Base-by-base conservation (phyloP, 1,140 invertebrate genomes). In the Pseudomyrmex dendroicus region DNA sequence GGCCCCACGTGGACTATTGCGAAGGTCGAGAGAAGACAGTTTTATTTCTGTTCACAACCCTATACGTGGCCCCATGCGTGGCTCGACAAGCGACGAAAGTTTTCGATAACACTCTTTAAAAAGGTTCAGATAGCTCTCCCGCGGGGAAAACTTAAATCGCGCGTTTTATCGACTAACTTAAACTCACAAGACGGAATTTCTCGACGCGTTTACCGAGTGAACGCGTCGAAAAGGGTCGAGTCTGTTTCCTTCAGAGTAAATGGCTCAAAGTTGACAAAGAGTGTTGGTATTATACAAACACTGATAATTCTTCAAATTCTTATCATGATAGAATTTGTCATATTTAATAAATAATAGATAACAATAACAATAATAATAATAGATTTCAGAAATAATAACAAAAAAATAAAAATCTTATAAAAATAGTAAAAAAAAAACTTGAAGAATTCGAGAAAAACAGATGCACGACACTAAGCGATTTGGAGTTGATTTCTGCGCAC, bases 11-110 rank as follows among this genome's bases (percentile, higher is more conserved):
- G 82, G 73, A 25, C 48, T 52, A 48, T 46, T 35, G 54, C 80
- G 59, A 56, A 87, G 73, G 50, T 66, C 62, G 48, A 76, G 68
- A 35, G 35, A 25, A 2, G 2, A 61, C 66, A 54, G 73, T 59
- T 87, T 91, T 91, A 91, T 91, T 91, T 91, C 86, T 50, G 85
- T 87, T 59, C 86, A 10, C 64, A 66, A 80, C 80, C 83, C 61
- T 54, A 84, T 77, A 22, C 83, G 76, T 59, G 72, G 82, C 82
- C 82, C 70, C 76, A 70, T 72, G 76, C 76, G 54, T 59, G 66
- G 74, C 68, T 20, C 44, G 84, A 78, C 67, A 48, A 78, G 10
- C 15, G 10, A 50, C 86, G 61, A 86, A 70, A 66, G 66, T 87
- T 59, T 56, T 22, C 78, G 54, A 67, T 86, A 56, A 66, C 35